A percentile compares a stretch with the other conserved stretches of the same genome.
These are phyloP conservation scores for Pangasius larnaudii DNA, from an alignment of 2,797 vertebrate genomes.

Conservation along the genomic window DNA sequence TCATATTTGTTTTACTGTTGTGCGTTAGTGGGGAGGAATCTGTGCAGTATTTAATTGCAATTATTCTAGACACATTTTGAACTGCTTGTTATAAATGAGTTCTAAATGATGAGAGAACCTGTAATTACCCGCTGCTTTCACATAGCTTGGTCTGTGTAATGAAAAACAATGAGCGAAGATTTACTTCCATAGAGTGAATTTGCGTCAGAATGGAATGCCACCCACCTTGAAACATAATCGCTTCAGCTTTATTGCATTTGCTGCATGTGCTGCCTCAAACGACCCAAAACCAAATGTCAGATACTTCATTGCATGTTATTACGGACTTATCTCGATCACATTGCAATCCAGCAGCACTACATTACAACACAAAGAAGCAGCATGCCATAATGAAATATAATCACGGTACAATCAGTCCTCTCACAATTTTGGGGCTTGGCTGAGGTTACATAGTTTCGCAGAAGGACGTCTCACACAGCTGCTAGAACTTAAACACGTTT, in stretches of 20 bases:
- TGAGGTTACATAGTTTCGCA: background rate
- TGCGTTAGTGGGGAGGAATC: conserved; percentile 6
- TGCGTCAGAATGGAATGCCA: background rate
- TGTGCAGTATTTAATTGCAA: background rate
- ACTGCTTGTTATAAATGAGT: background rate
- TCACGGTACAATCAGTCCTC: background rate
- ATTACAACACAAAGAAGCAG: background rate
- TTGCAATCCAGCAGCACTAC: background rate
- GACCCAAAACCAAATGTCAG: background rate
- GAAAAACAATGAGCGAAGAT: background rate
- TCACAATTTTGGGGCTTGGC: background rate
- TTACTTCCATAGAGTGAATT: background rate
- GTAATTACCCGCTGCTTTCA: background rate
- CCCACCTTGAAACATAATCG: background rate
- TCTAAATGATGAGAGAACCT: background rate
- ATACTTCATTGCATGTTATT: background rate
- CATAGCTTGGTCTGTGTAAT: background rate
- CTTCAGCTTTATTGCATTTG: background rate
- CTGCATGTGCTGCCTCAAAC: background rate
- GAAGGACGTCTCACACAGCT: background rate
- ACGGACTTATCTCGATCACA: background rate
- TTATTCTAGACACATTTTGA: background rate
- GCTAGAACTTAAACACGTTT: background rate
- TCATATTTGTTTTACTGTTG: background rate
- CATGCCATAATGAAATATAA: background rate